Evolutionary conservation across 1,140 invertebrate species (phyloP), one percentile per base, ranked within the genome.

Genomic region (Linepithema humile): DNA sequence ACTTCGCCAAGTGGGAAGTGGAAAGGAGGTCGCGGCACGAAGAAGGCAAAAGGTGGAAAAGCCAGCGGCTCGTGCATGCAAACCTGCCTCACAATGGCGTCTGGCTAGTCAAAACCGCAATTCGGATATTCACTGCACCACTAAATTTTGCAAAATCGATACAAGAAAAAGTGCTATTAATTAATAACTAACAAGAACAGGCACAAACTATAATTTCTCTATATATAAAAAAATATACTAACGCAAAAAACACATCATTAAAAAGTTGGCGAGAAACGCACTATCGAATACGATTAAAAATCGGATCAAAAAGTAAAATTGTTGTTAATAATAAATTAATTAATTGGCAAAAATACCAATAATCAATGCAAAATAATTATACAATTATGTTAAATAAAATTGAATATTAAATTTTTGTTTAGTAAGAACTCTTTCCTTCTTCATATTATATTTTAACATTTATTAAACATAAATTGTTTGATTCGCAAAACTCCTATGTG

Each of bases 1-100:
- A 77, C 77, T 87, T 73, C 53, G 55, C 69, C 85, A 83, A 87
- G 70, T 82, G 65, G 43, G 84, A 80, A 78, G 67, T 59, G 73
- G 60, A 88, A 86, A 84, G 72, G 67, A 78, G 82, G 80, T 84
- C 85, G 50, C 40, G n/a, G 64, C 38, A 57, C 17, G 75, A 70
- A 83, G 65, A 84, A 82, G 57, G 83, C 40, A 57, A 73, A 65
- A 65, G 83, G 73, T 65, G 73, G 57, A 64, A 78, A 80, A 77
- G 77, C 35, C 35, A 83, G 55, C 32, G 69, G n/a, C 35, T 67
- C 60, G 45, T 45, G 55, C 10, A 72, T 26, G 32, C 26, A 9
- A 69, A 43, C 43, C 60, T 80, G 38, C 29, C 38, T 7, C 48
- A 69, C 75, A 69, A 55, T 50, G n/a, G 23, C n/a, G 23, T 29